These are phyloP conservation scores for Bradypodion ventrale DNA, from an alignment of 2,797 vertebrate genomes.

Conservation along the genomic window DNA sequence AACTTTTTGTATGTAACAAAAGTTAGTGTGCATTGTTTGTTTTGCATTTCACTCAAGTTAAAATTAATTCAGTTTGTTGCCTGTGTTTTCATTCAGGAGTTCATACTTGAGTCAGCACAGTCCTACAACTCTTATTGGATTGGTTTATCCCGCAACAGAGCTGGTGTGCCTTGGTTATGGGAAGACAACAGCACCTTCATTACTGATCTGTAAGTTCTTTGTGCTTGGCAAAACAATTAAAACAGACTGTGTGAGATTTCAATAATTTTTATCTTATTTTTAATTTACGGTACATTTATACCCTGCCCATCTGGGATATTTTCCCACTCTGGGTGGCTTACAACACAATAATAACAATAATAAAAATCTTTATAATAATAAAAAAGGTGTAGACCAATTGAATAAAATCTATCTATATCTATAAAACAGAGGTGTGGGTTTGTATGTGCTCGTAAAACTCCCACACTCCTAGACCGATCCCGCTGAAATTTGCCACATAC, in stretches of 20 bases:
- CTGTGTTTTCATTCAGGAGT: conserved; percentile 30
- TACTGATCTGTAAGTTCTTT: conserved; percentile 35
- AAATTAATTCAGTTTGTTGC: not conserved
- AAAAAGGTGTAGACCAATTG: too few relatives aligned
- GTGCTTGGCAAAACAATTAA: not conserved
- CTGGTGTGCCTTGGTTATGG: conserved; percentile 32
- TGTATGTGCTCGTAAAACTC: too few relatives aligned
- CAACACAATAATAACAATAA: too few relatives aligned
- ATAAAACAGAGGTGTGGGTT: too few relatives aligned
- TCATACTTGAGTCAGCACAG: not conserved
- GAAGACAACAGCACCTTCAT: conserved; percentile 42
- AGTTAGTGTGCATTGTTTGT: not conserved
- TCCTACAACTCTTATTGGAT: conserved; percentile 39
- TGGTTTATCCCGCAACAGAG: conserved; percentile 1
- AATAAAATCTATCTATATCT: too few relatives aligned
- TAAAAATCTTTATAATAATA: too few relatives aligned
- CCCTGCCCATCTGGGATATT: too few relatives aligned
- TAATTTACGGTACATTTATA: too few relatives aligned
- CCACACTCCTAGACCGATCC: too few relatives aligned
- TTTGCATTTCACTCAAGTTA: not conserved
- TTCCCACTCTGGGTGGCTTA: too few relatives aligned
- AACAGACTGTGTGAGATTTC: not conserved
- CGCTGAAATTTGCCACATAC: too few relatives aligned
- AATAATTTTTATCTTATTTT: not conserved
- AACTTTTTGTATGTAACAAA: too few relatives aligned